These are phyloP conservation scores for Phortica variegata DNA, from an alignment of 1,140 invertebrate genomes.

Conservation along the genomic window DNA sequence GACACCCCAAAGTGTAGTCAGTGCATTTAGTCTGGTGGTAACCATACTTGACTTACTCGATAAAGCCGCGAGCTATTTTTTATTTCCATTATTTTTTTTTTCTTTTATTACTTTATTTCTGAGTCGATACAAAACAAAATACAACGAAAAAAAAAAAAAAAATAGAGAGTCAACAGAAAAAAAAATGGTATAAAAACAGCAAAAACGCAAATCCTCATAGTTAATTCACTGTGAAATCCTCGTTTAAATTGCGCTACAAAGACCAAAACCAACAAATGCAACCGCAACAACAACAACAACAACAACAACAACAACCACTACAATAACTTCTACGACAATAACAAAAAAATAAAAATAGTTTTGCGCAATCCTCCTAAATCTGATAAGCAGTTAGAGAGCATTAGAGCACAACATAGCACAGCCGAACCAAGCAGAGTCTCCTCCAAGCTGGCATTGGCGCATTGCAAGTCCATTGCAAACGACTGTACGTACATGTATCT, in stretches of 20 bases:
- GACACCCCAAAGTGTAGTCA: too few relatives aligned
- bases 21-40: neutral
- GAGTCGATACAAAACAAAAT: slow-evolving; percentile 23
- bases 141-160: neutral
- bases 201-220: slow-evolving; percentile 1
- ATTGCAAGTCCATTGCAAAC: too few relatives aligned
- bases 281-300: slow-evolving; percentile 2
- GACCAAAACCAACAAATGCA: neutral
- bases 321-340: neutral
- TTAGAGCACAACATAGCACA: slow-evolving; percentile 34
- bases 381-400: slow-evolving; percentile 49
- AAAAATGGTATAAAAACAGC: neutral
- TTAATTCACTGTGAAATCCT: slow-evolving; percentile 14
- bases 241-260: slow-evolving; percentile 1
- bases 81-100: too few relatives aligned
- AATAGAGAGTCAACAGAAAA: slow-evolving; percentile 2
- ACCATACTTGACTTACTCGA: too few relatives aligned
- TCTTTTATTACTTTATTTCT: slow-evolving; percentile 32
- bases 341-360: slow-evolving; percentile 32
- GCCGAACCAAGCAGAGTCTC: too few relatives aligned
- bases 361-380: slow-evolving; percentile 46
- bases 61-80: too few relatives aligned
- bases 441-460: too few relatives aligned
- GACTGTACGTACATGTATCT: too few relatives aligned
- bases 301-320: neutral